phyloP scores from a whole-genome alignment of 2,113 vertebrate species.

The Callithrix jacchus region DNA sequence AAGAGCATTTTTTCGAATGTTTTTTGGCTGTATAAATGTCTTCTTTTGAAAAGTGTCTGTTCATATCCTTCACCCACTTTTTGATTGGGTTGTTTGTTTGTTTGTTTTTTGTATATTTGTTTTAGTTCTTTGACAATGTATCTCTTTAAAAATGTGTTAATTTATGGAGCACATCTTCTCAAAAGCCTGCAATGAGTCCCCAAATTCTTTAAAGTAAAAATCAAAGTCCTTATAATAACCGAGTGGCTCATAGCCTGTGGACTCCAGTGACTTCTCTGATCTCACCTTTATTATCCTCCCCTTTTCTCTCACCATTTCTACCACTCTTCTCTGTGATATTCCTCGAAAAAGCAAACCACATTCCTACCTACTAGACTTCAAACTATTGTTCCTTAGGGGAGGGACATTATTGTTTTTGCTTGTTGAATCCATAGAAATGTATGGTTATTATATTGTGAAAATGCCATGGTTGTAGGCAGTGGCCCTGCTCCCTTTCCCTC shows the following conservation, averaged over 20 bases:
- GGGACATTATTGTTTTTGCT: background rate
- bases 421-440: background rate
- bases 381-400: background rate
- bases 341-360: background rate
- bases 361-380: background rate
- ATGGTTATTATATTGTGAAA: background rate
- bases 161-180: background rate
- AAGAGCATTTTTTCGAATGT: too few species aligned
- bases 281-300: background rate
- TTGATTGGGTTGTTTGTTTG: too few species aligned
- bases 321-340: background rate
- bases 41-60: too few species aligned
- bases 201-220: background rate
- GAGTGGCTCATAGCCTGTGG: too few species aligned
- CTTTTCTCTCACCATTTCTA: background rate
- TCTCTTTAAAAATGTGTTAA: background rate
- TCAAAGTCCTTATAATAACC: background rate
- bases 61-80: too few species aligned
- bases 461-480: background rate
- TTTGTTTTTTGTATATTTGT: too few species aligned
- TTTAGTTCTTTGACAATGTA: background rate
- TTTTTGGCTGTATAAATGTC: too few species aligned
- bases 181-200: background rate
- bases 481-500: background rate
- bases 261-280: background rate